A percentile compares a stretch with the other conserved stretches of the same genome.
phyloP scores from a whole-genome alignment of 1,140 invertebrate species.

The Zaprionus kolodkinae region DNA sequence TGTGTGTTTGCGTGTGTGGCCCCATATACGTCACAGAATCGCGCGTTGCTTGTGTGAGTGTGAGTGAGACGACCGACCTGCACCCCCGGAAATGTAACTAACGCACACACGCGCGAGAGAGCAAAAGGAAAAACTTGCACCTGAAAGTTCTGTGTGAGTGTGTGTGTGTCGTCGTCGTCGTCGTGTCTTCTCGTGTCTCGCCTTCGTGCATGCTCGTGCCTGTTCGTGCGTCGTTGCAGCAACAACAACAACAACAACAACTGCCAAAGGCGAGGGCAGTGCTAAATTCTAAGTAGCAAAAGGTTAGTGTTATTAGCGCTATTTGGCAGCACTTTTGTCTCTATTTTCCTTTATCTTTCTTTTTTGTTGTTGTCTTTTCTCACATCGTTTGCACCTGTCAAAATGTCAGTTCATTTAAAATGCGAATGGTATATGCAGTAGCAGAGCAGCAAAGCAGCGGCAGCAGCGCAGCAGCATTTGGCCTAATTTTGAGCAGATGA shows the following conservation, averaged over 20 bases:
- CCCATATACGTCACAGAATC: constrained; percentile 70
- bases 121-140: constrained; percentile 74
- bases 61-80: constrained; percentile 54
- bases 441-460: constrained; percentile 3
- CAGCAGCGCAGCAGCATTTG: constrained; percentile 51
- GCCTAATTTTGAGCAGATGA: constrained; percentile 63
- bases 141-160: constrained; percentile 68
- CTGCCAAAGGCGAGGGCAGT: constrained; percentile 24
- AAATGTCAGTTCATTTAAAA: constrained; percentile 58
- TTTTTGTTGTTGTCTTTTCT: constrained; percentile 11
- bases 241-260: constrained; percentile 5
- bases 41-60: constrained; percentile 40
- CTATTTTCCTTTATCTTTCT: neutral
- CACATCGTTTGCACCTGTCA: constrained; percentile 64
- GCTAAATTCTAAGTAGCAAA: constrained; percentile 53
- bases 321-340: constrained; percentile 35
- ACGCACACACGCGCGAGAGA: constrained; percentile 44
- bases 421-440: constrained; percentile 11
- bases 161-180: constrained; percentile 30
- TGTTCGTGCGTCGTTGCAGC: constrained; percentile 51
- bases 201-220: constrained; percentile 55
- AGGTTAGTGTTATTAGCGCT: constrained; percentile 68
- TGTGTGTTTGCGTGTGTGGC: constrained; percentile 46
- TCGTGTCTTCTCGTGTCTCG: constrained; percentile 40
- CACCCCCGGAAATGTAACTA: constrained; percentile 80